phyloP scores from a whole-genome alignment of 2,797 vertebrate genomes.

The Varecia variegata region DNA sequence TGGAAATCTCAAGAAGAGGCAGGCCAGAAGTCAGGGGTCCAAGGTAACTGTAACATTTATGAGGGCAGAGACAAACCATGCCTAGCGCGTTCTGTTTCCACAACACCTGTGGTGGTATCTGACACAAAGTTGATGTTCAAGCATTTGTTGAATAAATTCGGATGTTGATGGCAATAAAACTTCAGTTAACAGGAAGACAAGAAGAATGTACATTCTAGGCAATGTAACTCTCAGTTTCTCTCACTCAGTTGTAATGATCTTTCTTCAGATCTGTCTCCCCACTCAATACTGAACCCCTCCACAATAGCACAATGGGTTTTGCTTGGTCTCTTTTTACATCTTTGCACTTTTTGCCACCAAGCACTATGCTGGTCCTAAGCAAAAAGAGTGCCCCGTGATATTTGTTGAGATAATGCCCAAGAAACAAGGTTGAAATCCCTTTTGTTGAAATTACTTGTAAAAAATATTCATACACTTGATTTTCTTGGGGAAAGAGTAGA shows the following conservation, averaged over 20 bases:
- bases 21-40: not conserved
- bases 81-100: not conserved
- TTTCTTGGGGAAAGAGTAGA: not conserved
- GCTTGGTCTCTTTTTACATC: not conserved
- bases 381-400: not conserved
- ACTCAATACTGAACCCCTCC: not conserved
- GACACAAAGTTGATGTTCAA: not conserved
- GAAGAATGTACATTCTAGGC: not conserved
- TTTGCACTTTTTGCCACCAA: not conserved
- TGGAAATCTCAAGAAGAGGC: not conserved
- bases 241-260: not conserved
- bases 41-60: not conserved
- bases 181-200: not conserved
- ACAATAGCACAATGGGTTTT: not conserved
- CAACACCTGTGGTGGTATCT: no score
- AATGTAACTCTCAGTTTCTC: not conserved
- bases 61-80: not conserved
- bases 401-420: not conserved
- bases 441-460: slow-evolving; percentile 18
- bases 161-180: not conserved
- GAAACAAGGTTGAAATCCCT: not conserved
- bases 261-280: not conserved
- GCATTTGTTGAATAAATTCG: not conserved
- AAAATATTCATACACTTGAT: not conserved
- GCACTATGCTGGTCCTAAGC: not conserved